Evolutionary conservation across 2,888 invertebrate genomes (phyloP).

Genomic region (Myopa tessellatipennis): DNA sequence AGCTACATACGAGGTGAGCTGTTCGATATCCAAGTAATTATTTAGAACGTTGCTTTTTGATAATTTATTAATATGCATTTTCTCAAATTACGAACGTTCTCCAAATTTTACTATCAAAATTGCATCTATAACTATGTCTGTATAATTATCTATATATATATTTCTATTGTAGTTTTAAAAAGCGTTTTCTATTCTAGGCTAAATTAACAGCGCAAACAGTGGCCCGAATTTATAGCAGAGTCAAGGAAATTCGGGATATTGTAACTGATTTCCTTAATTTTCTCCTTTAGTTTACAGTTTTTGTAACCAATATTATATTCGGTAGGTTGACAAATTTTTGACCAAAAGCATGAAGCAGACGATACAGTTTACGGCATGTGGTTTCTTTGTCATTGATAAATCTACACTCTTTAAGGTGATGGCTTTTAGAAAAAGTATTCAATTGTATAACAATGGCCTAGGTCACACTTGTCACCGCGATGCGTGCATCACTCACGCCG

Average conservation of each 20-base stretch:
- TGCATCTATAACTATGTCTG: no score
- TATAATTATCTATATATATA: no score
- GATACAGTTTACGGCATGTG: constrained; percentile 66
- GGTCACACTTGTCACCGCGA: no score
- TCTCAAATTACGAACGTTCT: no score
- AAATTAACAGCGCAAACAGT: constrained; percentile 63
- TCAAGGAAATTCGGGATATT: constrained; percentile 63
- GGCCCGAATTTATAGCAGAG: constrained; percentile 62
- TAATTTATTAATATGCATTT: no score
- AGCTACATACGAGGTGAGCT: constrained; percentile 59
- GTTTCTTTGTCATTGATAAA: constrained; percentile 66
- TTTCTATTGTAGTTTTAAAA: no score
- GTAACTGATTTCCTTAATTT: constrained; percentile 50
- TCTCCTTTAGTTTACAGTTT: no score
- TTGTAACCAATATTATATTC: background rate
- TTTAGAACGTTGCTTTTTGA: no score
- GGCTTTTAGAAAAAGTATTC: background rate
- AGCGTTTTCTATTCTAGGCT: constrained; percentile 56
- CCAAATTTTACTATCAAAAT: no score
- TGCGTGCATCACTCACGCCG: no score
- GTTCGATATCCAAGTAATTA: no score
- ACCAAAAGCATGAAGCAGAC: constrained; percentile 66
- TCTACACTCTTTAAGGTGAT: constrained; percentile 66
- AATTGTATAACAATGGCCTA: background rate
- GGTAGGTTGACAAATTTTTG: constrained; percentile 65